A percentile compares a stretch with the other conserved stretches of the same genome.
Evolutionary conservation across 1,140 invertebrate genomes (phyloP).

Genomic region (Luehdorfia chinensis): DNA sequence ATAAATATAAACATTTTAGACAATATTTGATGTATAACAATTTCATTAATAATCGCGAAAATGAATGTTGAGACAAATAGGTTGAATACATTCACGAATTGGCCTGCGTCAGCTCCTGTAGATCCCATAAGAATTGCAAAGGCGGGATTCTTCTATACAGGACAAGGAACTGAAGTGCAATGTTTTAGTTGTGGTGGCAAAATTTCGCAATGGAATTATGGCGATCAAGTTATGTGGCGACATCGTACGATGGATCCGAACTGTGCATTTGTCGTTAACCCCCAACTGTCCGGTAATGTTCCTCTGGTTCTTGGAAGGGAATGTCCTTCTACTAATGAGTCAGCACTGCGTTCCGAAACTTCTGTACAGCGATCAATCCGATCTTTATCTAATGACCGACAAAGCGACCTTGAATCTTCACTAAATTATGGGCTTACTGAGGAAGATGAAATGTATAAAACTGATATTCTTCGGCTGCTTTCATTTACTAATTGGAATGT

Average conservation of each 20-base stretch:
- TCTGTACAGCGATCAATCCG: not conserved
- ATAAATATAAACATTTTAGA: no score
- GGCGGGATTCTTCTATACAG: slow-evolving; percentile 90
- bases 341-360: slow-evolving; percentile 1
- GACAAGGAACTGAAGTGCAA: slow-evolving; percentile 81
- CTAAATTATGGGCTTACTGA: slow-evolving; percentile 45
- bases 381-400: slow-evolving; percentile 17
- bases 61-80: slow-evolving; percentile 85
- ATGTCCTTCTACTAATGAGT: slow-evolving; percentile 27
- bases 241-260: slow-evolving; percentile 81
- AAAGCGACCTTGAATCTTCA: slow-evolving; percentile 26
- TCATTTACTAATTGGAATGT: slow-evolving; percentile 84
- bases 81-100: slow-evolving; percentile 82
- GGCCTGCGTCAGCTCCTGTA: slow-evolving; percentile 83
- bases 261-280: slow-evolving; percentile 85
- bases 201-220: slow-evolving; percentile 86
- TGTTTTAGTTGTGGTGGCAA: slow-evolving; percentile 86
- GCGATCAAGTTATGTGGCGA: slow-evolving; percentile 83
- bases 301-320: slow-evolving; percentile 59
- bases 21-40: no score
- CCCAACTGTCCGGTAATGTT: slow-evolving; percentile 81
- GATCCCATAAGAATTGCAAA: slow-evolving; percentile 83
- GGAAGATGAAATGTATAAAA: slow-evolving; percentile 73
- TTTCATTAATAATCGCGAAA: slow-evolving; percentile 30
- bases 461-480: slow-evolving; percentile 74